Percentiles rank a stretch among this genome's conserved stretches.
phyloP scores from a whole-genome alignment of 2,113 vertebrate species.

The Otocyon megalotis region DNA sequence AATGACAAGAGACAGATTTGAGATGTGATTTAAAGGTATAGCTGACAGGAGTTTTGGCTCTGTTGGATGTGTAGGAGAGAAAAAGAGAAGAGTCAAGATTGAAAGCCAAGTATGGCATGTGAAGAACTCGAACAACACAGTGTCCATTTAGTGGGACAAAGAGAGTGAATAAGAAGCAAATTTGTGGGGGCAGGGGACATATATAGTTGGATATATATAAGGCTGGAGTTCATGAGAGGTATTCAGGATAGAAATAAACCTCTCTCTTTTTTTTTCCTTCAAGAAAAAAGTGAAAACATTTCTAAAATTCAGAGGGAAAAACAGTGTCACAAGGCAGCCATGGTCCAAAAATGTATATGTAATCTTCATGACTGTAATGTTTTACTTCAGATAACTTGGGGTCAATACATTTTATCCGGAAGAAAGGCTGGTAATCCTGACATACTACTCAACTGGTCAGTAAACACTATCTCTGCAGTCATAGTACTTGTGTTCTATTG shows the following conservation, averaged over 20 bases:
- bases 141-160: neutral
- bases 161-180: neutral
- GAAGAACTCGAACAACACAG: neutral
- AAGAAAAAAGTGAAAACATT: conserved; percentile 22
- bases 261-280: neutral
- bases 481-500: neutral
- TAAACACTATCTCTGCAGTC: neutral
- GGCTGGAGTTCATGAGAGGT: neutral
- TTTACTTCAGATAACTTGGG: neutral
- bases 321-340: neutral
- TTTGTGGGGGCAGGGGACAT: neutral
- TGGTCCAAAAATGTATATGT: neutral
- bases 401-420: neutral
- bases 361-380: neutral
- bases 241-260: neutral
- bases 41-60: neutral
- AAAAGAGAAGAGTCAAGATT: conserved; percentile 3
- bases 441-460: neutral
- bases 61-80: neutral
- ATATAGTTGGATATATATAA: neutral
- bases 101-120: neutral
- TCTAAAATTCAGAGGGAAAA: neutral
- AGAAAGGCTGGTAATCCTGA: neutral
- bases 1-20: conserved; percentile 35
- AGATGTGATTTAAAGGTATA: neutral